phyloP scores from a whole-genome alignment of 2,113 vertebrate genomes.

The Tachysurus vachellii region DNA sequence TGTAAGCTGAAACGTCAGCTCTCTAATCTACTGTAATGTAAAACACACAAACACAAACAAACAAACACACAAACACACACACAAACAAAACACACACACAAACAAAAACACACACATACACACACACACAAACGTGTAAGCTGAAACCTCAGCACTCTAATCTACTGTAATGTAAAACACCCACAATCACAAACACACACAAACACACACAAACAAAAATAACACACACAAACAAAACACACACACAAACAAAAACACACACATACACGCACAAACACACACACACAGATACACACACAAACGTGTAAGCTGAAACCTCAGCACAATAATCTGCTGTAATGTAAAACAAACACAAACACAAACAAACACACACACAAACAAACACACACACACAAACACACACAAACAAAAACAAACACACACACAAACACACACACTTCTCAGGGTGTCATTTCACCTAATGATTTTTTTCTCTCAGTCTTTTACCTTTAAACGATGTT shows the following conservation, averaged over 20 bases:
- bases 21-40: no score
- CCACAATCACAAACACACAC: no score
- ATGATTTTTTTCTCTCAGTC: background rate
- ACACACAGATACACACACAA: background rate
- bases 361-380: no score
- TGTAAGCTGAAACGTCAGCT: no score
- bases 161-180: no score
- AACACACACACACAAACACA: background rate
- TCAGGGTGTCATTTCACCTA: no score
- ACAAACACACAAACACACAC: background rate
- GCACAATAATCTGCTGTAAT: background rate
- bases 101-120: background rate
- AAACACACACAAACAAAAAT: background rate
- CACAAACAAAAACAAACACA: background rate
- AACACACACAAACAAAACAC: background rate
- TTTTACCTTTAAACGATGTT: no score
- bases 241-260: background rate
- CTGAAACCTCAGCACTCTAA: no score
- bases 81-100: background rate
- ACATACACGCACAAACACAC: background rate
- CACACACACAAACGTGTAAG: no score
- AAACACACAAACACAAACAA: no score
- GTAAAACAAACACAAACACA: background rate
- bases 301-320: background rate
- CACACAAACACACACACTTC: background rate